These are phyloP conservation scores for Crossocerus cetratus DNA, from an alignment of 2,888 invertebrate species.

Conservation along the genomic window DNA sequence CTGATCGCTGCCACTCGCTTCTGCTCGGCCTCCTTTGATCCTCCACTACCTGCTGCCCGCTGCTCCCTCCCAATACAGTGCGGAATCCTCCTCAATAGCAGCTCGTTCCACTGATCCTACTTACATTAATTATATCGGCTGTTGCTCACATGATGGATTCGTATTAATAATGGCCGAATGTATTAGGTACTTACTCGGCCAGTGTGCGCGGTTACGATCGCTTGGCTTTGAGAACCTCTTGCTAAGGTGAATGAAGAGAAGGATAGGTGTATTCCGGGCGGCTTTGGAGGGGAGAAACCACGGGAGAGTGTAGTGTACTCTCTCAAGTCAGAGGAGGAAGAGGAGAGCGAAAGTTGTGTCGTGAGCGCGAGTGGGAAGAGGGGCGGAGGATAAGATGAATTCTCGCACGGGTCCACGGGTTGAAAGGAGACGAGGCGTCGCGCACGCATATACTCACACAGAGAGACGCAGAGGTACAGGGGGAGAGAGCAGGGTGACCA, in stretches of 20 bases:
- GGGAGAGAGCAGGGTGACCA: slow-evolving; percentile 18
- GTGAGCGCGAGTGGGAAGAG: slow-evolving; percentile 6
- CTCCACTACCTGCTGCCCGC: slow-evolving; percentile 20
- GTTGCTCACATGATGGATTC: no score
- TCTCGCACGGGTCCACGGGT: slow-evolving; percentile 13
- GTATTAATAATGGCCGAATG: no score
- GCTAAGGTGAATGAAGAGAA: slow-evolving; percentile 5
- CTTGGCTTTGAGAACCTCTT: slow-evolving; percentile 14
- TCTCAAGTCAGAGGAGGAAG: slow-evolving; percentile 12
- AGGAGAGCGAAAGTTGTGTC: slow-evolving; percentile 3
- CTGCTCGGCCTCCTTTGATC: slow-evolving; percentile 29
- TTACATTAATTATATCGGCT: no score
- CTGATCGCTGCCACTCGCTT: slow-evolving; percentile 12
- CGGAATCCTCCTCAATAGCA: no score
- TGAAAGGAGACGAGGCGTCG: not conserved
- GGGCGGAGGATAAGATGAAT: slow-evolving; percentile 17
- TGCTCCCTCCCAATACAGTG: slow-evolving; percentile 6
- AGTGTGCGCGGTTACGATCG: no score
- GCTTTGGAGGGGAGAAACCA: not conserved
- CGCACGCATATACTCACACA: no score
- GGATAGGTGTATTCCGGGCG: no score
- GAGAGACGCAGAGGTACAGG: not conserved
- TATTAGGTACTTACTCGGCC: no score
- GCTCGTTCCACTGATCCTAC: no score
- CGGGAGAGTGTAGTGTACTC: slow-evolving; percentile 1